Conservation (phyloP, 92 coral and sea anemone species). For the Umimayanthus kanabou region DNA sequence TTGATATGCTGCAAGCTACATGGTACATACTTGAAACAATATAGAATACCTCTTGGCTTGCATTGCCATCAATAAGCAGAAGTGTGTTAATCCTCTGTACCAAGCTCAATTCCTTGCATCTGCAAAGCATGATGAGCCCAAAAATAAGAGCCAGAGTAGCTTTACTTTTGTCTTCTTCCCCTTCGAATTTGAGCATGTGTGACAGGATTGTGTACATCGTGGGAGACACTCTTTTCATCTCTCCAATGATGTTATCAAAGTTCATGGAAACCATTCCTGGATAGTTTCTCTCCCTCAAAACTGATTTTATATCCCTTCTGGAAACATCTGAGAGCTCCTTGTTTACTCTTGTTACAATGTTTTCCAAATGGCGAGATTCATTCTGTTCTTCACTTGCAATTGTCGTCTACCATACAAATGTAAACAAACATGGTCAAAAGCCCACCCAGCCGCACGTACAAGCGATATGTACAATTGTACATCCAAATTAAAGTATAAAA, state of each 20-base stretch:
- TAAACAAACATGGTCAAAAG: constrained; percentile 23
- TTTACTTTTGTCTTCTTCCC: too few relatives aligned
- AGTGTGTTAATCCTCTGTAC: too few relatives aligned
- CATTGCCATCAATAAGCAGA: too few relatives aligned
- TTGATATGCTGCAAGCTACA: too few relatives aligned
- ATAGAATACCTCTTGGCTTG: too few relatives aligned
- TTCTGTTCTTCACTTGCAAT: not conserved
- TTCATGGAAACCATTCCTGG: constrained; percentile 43
- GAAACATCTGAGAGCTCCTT: constrained; percentile 57
- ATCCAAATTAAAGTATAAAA: not conserved
- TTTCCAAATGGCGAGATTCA: constrained; percentile 42
- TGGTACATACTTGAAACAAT: too few relatives aligned
- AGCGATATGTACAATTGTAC: not conserved
- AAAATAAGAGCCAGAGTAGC: too few relatives aligned
- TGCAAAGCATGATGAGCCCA: too few relatives aligned
- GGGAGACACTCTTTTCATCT: not conserved
- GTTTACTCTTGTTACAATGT: constrained; percentile 42
- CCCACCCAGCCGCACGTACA: constrained; percentile 6
- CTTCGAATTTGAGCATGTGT: too few relatives aligned
- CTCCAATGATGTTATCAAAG: constrained; percentile 25
- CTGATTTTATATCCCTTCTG: constrained; percentile 54
- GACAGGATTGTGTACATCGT: too few relatives aligned
- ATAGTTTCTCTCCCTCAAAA: constrained; percentile 37
- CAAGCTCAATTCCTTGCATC: too few relatives aligned
- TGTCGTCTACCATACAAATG: not conserved